Percentiles rank a stretch among this genome's conserved stretches.
phyloP scores from a whole-genome alignment of 2,113 vertebrate genomes.

The Colaptes auratus region DNA sequence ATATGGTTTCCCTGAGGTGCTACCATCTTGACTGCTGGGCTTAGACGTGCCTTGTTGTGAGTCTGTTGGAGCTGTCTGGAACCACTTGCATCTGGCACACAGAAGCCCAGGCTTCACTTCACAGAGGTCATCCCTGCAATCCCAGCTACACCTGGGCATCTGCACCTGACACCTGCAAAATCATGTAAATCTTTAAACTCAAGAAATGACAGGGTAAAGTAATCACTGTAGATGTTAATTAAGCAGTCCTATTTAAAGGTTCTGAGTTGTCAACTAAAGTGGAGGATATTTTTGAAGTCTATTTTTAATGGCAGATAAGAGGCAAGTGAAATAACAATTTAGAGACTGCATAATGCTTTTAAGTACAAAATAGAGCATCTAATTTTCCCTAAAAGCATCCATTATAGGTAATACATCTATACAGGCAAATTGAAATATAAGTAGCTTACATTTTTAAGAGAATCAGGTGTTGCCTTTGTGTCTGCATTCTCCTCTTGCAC shows the following conservation, averaged over 20 bases:
- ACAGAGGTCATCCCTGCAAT: accelerated
- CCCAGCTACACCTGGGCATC: accelerated
- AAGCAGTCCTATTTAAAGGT: not conserved
- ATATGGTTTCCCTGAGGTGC: accelerated
- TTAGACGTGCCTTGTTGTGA: accelerated
- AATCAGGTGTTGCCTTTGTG: not conserved
- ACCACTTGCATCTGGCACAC: accelerated
- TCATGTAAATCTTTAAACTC: not conserved
- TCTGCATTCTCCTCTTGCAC: not conserved
- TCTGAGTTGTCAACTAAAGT: not conserved
- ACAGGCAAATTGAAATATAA: not conserved
- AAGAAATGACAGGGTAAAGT: not conserved
- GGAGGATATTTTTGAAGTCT: not conserved
- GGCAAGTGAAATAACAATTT: not conserved
- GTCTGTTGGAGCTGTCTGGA: not conserved
- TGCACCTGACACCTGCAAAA: not conserved
- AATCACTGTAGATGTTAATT: not conserved
- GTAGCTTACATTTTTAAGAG: not conserved
- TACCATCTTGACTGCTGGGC: accelerated
- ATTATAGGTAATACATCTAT: not conserved
- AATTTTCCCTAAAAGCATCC: constrained; percentile 6
- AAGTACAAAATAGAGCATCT: not conserved
- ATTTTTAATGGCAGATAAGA: not conserved
- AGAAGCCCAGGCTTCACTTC: not conserved
- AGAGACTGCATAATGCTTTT: not conserved